Evolutionary conservation across 2,113 vertebrate species (phyloP), one percentile per base, ranked within the genome.

Genomic region (Glareola pratincola): DNA sequence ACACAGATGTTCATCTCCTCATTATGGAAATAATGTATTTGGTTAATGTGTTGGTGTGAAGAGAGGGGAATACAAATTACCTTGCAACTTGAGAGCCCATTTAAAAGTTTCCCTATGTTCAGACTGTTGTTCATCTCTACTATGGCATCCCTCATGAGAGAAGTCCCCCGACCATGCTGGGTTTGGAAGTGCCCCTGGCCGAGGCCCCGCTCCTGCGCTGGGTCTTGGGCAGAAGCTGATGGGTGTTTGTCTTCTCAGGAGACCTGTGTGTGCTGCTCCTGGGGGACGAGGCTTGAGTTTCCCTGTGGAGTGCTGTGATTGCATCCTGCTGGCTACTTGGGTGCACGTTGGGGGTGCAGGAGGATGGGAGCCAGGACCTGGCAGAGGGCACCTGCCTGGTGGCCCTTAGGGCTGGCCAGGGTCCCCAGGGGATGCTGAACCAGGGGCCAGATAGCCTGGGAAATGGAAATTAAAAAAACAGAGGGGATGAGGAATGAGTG

Each of bases 1-100:
- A 95, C 96, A 90, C 96, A 96, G 96, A 96, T 97, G 95, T 96
- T 96, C 96, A 94, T 96, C 96, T 97, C 67, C 96, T 97, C 96
- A 91, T 96, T 96, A 97, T 96, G 95, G 96, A 96, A 95, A 96
- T 96, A 96, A 96, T 96, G 90, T 94, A 91, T 96, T 91, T 97
- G 92, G 96, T 94, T 97, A 92, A 96, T 94, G 94, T 96, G 96
- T 96, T 95, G 96, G 94, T 56, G 22, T 48, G 92, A 80, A 67
- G 85, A 96, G 95, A 92, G 76, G 47, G 95, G 96, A 96, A 96
- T 97, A 95, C 96, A 95, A 96, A 97, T 96, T 93, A 97, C 92
- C 90, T 32, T 84, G 85, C 59, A 67, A 93, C 94, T 96, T n/a
- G 79, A 96, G 95, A 94, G 81, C 85, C 85, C 92, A 10, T 90